A percentile compares a stretch with the other conserved stretches of the same genome.
These are phyloP conservation scores for Microcebus ravelobensis DNA, from an alignment of 2,113 vertebrate species.

Conservation along the genomic window DNA sequence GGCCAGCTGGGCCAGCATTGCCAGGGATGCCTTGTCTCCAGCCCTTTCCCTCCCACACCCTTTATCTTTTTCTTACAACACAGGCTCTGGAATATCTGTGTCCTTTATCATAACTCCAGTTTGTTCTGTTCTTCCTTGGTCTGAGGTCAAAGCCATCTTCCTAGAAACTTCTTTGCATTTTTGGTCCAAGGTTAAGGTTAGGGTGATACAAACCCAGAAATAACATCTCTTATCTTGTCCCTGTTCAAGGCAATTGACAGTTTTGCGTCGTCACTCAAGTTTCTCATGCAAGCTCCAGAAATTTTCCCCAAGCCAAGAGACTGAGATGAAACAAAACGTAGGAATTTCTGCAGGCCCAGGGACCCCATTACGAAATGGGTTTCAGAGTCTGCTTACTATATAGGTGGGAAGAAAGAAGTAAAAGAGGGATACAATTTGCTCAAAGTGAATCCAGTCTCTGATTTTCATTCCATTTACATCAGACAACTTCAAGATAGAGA, in stretches of 20 bases:
- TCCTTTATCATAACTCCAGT: neutral
- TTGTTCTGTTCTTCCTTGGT: constrained; percentile 37
- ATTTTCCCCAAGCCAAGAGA: neutral
- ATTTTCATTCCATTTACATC: neutral
- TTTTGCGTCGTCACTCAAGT: neutral
- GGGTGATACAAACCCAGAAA: neutral
- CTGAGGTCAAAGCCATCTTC: constrained; percentile 41
- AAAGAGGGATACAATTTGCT: neutral
- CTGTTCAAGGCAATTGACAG: neutral
- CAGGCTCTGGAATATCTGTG: neutral
- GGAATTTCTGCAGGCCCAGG: neutral
- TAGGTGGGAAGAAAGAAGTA: neutral
- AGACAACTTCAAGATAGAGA: neutral
- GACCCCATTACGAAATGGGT: neutral
- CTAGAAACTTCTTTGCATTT: constrained; percentile 24
- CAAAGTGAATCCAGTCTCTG: neutral
- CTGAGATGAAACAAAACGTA: neutral
- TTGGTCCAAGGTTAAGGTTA: constrained; percentile 50
- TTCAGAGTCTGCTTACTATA: neutral
- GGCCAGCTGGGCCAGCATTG: neutral
- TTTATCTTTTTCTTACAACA: constrained; percentile 31
- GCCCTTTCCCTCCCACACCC: neutral
- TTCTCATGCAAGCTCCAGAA: neutral
- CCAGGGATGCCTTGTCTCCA: neutral
- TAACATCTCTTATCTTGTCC: neutral